Evolutionary conservation across 2,888 invertebrate genomes (phyloP).

Genomic region (Notodonta ziczac): DNA sequence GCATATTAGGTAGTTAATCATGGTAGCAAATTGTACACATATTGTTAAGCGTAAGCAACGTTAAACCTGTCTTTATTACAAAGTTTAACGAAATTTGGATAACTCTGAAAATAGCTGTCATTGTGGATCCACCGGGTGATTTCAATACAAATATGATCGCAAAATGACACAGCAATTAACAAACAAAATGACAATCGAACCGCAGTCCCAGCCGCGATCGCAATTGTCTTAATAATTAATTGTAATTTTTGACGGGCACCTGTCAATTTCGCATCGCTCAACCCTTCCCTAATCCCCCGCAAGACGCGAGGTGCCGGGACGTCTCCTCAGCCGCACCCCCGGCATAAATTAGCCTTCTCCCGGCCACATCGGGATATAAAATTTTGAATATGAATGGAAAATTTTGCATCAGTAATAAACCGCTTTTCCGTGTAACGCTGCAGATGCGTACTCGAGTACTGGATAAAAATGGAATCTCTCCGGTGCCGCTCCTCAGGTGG

Average conservation of each 20-base stretch:
- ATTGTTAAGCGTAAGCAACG: too few relatives aligned
- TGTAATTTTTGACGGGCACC: slow-evolving; percentile 84
- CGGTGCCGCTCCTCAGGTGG: slow-evolving; percentile 80
- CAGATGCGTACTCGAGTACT: slow-evolving; percentile 77
- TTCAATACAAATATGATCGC: slow-evolving; percentile 12
- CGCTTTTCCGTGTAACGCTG: slow-evolving; percentile 82
- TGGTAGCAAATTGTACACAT: too few relatives aligned
- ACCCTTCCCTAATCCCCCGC: slow-evolving; percentile 82
- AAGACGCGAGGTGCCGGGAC: slow-evolving; percentile 76
- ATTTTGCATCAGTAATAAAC: slow-evolving; percentile 94
- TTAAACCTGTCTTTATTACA: too few relatives aligned
- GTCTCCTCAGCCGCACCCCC: slow-evolving; percentile 79
- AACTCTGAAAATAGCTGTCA: neutral
- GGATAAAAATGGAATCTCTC: slow-evolving; percentile 76
- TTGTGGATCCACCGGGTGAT: neutral
- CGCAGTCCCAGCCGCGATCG: slow-evolving; percentile 47
- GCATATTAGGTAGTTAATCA: too few relatives aligned
- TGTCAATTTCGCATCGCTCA: slow-evolving; percentile 81
- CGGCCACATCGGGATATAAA: slow-evolving; percentile 90
- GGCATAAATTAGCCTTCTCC: slow-evolving; percentile 91
- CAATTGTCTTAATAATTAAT: slow-evolving; percentile 82
- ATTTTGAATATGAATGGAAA: slow-evolving; percentile 96
- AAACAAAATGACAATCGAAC: slow-evolving; percentile 26
- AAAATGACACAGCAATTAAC: slow-evolving; percentile 20
- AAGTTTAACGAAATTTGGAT: neutral